Evolutionary conservation across 2,113 vertebrate species (phyloP).

Genomic region (Diadophis punctatus): DNA sequence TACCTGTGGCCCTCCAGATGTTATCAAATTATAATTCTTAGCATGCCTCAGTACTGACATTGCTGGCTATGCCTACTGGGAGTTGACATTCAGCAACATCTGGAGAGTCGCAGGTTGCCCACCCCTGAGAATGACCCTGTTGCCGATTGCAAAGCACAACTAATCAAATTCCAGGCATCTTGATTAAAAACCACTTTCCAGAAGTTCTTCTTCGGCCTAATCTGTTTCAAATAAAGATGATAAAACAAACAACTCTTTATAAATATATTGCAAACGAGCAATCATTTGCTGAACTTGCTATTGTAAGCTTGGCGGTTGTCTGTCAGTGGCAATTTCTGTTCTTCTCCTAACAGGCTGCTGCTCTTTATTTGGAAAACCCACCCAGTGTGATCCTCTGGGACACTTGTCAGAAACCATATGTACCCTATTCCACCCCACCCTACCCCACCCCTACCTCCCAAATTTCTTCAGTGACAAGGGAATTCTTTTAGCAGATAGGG

Average conservation of each 20-base stretch:
- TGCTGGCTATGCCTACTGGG: not conserved
- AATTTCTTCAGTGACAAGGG: conserved; percentile 28
- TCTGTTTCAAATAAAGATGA: conserved; percentile 71
- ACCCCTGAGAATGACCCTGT: not conserved
- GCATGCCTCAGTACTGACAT: not conserved
- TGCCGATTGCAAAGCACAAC: not conserved
- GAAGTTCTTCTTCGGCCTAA: conserved; percentile 53
- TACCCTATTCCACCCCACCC: conserved; percentile 26
- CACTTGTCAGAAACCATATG: conserved; percentile 41
- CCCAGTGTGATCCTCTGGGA: conserved; percentile 39
- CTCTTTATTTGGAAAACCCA: conserved; percentile 51
- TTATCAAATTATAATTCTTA: not conserved
- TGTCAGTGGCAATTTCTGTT: conserved; percentile 59
- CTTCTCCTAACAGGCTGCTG: conserved; percentile 44
- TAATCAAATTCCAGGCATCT: conserved; percentile 17
- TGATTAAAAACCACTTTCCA: conserved; percentile 67
- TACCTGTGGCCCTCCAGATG: not conserved
- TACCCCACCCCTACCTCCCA: conserved; percentile 6
- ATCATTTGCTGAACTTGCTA: conserved; percentile 45
- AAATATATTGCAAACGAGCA: conserved; percentile 54
- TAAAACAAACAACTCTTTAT: conserved; percentile 73
- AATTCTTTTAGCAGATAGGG: conserved; percentile 30
- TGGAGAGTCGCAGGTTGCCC: not conserved
- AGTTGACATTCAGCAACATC: not conserved
- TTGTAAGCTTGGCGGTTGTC: conserved; percentile 24